phyloP scores from a whole-genome alignment of 53 echinoderm and acorn worm genomes.

The Actinopyga echinites region DNA sequence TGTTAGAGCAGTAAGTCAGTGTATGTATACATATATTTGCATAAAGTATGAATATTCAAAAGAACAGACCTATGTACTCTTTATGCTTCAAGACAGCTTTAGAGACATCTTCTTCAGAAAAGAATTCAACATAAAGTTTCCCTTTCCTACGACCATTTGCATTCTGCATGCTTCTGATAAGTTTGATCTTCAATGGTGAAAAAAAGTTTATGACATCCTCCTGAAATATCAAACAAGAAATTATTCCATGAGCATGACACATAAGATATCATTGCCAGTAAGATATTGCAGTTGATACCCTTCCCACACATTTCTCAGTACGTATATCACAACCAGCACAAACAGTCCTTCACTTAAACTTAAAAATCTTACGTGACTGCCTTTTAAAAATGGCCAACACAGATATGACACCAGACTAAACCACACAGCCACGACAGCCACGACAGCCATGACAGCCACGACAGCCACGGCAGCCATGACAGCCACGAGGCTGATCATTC shows the following conservation, averaged over 20 bases:
- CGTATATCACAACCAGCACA: no score
- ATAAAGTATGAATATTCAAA: neutral
- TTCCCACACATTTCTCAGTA: no score
- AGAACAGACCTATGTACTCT: constrained; percentile 79
- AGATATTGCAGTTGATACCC: neutral
- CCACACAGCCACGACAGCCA: no score
- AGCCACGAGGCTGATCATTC: no score
- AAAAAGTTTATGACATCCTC: constrained; percentile 80
- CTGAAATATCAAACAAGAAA: constrained; percentile 40
- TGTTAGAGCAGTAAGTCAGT: no score
- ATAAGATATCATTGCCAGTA: neutral
- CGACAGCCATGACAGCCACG: no score
- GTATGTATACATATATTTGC: neutral
- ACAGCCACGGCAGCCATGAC: no score
- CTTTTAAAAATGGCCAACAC: no score
- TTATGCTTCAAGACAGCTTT: constrained; percentile 80
- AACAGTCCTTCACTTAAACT: no score
- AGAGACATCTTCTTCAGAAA: constrained; percentile 65
- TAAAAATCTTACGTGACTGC: no score
- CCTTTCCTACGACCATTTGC: constrained; percentile 81
- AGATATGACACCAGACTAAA: no score
- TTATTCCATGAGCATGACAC: neutral
- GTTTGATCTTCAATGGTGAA: constrained; percentile 67
- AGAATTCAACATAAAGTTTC: constrained; percentile 79
- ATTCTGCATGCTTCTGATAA: constrained; percentile 74